Conservation (phyloP, 2,113 vertebrate genomes). For the Reinhardtius hippoglossoides region DNA sequence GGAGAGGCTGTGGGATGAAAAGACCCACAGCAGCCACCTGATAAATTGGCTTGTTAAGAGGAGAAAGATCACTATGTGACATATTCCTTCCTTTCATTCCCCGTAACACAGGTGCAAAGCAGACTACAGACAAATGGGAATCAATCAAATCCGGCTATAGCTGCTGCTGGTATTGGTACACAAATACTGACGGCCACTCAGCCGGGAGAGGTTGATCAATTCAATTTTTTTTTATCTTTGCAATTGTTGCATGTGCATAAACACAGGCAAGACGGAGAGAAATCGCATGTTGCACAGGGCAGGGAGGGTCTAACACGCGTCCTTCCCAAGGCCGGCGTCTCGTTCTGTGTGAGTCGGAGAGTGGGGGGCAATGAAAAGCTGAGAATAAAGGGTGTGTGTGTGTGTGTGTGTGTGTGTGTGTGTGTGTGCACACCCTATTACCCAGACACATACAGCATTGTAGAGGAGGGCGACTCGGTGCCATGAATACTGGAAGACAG, state of each 20-base stretch:
- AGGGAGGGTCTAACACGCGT: conserved; percentile 40
- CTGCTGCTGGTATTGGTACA: conserved; percentile 64
- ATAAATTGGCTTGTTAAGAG: conserved; percentile 78
- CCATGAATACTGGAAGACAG: conserved; percentile 55
- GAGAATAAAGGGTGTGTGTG: conserved; percentile 63
- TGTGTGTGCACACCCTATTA: conserved; percentile 57
- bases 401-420: conserved; percentile 34
- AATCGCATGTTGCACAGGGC: conserved; percentile 58
- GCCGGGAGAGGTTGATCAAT: conserved; percentile 45
- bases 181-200: conserved; percentile 36
- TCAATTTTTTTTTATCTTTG: conserved; percentile 31
- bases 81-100: conserved; percentile 65
- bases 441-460: conserved; percentile 61
- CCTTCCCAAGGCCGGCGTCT: conserved; percentile 70
- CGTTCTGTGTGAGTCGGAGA: conserved; percentile 40
- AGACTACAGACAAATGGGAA: conserved; percentile 57
- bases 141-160: conserved; percentile 56
- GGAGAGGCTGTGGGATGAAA: conserved; percentile 75
- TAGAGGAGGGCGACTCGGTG: conserved; percentile 44
- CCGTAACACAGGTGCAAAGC: conserved; percentile 70
- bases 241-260: conserved; percentile 38
- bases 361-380: conserved; percentile 63
- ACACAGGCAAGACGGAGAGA: conserved; percentile 23
- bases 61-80: conserved; percentile 71
- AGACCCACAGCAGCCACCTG: conserved; percentile 67